Evolutionary conservation across 1,140 invertebrate species (phyloP).

Genomic region (Teleogryllus occipitalis): DNA sequence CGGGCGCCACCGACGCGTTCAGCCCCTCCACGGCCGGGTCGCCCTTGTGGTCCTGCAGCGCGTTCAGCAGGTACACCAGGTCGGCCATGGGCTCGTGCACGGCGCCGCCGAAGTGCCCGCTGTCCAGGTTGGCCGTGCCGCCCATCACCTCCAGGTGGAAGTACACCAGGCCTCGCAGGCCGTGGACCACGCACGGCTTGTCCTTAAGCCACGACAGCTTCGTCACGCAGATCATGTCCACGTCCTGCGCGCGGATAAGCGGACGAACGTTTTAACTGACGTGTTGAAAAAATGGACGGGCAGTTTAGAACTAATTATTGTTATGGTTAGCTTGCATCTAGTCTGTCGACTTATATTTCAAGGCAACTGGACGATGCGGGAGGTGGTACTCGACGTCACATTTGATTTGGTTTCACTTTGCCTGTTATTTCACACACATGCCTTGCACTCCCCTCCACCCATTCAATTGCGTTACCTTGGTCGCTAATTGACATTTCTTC

Average conservation of each 20-base stretch:
- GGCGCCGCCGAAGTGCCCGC: conserved; percentile 87
- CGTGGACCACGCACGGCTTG: conserved; percentile 57
- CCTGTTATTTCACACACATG: too few relatives aligned
- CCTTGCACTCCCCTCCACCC: too few relatives aligned
- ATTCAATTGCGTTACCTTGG: too few relatives aligned
- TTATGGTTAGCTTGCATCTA: too few relatives aligned
- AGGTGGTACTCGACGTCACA: too few relatives aligned
- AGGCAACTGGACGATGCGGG: too few relatives aligned
- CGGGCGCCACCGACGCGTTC: conserved; percentile 48
- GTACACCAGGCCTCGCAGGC: conserved; percentile 52
- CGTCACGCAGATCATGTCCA: conserved; percentile 53
- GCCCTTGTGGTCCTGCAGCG: conserved; percentile 74
- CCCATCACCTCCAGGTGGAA: conserved; percentile 60
- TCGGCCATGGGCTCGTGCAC: conserved; percentile 85
- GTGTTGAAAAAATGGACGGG: too few relatives aligned
- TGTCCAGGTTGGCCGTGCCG: conserved; percentile 89
- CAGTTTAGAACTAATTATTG: too few relatives aligned
- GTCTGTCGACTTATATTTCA: too few relatives aligned
- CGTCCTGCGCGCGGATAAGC: conserved; percentile 26
- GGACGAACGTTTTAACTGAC: too few relatives aligned
- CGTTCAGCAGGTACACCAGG: conserved; percentile 71
- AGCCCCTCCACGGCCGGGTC: conserved; percentile 47
- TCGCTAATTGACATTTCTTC: too few relatives aligned
- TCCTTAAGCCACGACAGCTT: conserved; percentile 60
- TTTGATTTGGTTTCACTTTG: too few relatives aligned